Evolutionary conservation across 2,888 invertebrate species (phyloP).

Genomic region (Auanema sp.): DNA sequence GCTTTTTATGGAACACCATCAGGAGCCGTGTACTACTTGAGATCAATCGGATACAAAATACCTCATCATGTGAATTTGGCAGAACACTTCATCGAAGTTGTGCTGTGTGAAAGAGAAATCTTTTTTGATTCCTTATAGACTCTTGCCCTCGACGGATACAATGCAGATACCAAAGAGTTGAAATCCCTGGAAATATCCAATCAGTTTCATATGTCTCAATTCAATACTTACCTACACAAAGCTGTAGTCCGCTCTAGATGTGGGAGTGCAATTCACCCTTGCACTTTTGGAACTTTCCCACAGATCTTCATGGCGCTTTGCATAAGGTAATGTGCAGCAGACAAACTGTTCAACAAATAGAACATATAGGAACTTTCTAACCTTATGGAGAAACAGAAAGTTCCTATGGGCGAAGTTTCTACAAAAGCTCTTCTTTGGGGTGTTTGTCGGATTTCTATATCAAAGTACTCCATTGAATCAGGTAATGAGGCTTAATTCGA

Average conservation of each 20-base stretch:
- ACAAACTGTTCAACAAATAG: too few relatives aligned
- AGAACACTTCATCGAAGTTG: constrained; percentile 65
- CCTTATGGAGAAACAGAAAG: constrained; percentile 49
- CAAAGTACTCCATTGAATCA: constrained; percentile 69
- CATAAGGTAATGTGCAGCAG: constrained; percentile 15
- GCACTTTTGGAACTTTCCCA: constrained; percentile 18
- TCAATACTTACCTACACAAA: constrained; percentile 18
- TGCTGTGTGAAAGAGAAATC: constrained; percentile 13
- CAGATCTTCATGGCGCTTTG: constrained; percentile 25
- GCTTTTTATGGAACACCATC: constrained; percentile 79
- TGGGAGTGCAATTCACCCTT: constrained; percentile 23
- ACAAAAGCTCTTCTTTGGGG: constrained; percentile 55
- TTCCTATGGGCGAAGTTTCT: constrained; percentile 47
- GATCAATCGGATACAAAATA: constrained; percentile 46
- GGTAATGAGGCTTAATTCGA: constrained; percentile 5
- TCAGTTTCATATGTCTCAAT: constrained; percentile 24
- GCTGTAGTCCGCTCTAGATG: constrained; percentile 27
- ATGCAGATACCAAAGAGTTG: constrained; percentile 79
- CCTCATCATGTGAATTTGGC: constrained; percentile 65
- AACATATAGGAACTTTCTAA: constrained; percentile 31
- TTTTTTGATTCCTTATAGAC: constrained; percentile 64
- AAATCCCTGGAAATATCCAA: constrained; percentile 55
- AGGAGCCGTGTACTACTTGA: constrained; percentile 80
- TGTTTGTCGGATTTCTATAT: constrained; percentile 81
- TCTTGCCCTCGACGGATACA: constrained; percentile 81